These are phyloP conservation scores for Tetanocera ferruginea DNA, from an alignment of 2,888 invertebrate species.

Conservation along the genomic window DNA sequence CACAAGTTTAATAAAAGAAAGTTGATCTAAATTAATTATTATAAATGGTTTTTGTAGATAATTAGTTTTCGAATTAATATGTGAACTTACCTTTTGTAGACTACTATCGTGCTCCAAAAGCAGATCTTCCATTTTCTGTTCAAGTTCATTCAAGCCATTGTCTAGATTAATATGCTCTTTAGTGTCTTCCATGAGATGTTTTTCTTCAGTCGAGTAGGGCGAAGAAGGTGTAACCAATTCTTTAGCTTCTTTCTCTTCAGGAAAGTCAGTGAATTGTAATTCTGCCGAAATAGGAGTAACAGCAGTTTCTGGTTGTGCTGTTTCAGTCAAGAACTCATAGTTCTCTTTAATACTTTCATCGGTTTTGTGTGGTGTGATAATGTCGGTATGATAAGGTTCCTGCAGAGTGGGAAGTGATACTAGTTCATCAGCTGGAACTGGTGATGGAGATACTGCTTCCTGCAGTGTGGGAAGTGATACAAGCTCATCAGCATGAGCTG, in stretches of 20 bases:
- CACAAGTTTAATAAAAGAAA: no score
- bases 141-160: slow-evolving; percentile 28
- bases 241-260: slow-evolving; percentile 3
- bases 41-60: no score
- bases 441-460: neutral
- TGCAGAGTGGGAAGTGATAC: neutral
- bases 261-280: slow-evolving; percentile 26
- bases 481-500: neutral
- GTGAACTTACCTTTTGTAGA: slow-evolving; percentile 51
- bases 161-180: slow-evolving; percentile 51
- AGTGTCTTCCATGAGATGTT: slow-evolving; percentile 61
- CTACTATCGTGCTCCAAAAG: slow-evolving; percentile 48
- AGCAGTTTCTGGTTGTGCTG: slow-evolving; percentile 28
- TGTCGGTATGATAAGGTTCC: slow-evolving; percentile 22
- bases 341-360: slow-evolving; percentile 31
- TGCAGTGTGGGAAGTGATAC: no score
- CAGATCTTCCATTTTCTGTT: slow-evolving; percentile 43
- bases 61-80: neutral
- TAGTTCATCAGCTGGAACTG: neutral
- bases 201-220: slow-evolving; percentile 57
- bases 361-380: slow-evolving; percentile 9
- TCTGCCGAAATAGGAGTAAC: slow-evolving; percentile 18
- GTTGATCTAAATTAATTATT: no score
- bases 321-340: slow-evolving; percentile 40
- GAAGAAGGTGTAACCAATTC: slow-evolving; percentile 52